These are phyloP conservation scores for Porphyrio hochstetteri DNA, from an alignment of 2,113 vertebrate species.

Conservation along the genomic window DNA sequence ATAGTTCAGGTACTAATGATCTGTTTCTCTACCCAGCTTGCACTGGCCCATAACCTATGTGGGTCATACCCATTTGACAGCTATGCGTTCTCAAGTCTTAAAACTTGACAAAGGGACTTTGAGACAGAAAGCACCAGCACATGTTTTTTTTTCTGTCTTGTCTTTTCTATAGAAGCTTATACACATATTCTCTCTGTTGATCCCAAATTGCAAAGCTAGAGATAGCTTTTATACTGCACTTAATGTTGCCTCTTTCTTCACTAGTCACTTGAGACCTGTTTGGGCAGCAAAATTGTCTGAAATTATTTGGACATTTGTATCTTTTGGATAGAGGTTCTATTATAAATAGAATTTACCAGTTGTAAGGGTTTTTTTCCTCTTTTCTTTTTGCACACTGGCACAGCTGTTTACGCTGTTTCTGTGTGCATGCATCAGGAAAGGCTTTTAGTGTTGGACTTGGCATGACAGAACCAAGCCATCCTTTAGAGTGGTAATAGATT, in stretches of 20 bases:
- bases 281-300: neutral
- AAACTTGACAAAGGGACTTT: neutral
- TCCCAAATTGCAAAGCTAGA: neutral
- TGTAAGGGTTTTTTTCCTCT: neutral
- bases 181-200: neutral
- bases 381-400: neutral
- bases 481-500: neutral
- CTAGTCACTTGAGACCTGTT: neutral
- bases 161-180: neutral
- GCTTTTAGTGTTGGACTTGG: neutral
- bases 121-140: neutral
- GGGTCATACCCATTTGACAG: neutral
- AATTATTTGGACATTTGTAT: neutral
- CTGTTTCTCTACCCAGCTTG: neutral
- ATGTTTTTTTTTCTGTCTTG: neutral
- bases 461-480: neutral
- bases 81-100: neutral
- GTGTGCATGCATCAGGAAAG: neutral
- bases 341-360: neutral
- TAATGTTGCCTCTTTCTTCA: neutral
- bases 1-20: neutral
- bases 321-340: neutral
- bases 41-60: neutral
- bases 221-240: neutral
- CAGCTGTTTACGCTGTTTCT: neutral